Base-by-base conservation (phyloP, 1,140 invertebrate genomes). In the Copidosoma floridanum region DNA sequence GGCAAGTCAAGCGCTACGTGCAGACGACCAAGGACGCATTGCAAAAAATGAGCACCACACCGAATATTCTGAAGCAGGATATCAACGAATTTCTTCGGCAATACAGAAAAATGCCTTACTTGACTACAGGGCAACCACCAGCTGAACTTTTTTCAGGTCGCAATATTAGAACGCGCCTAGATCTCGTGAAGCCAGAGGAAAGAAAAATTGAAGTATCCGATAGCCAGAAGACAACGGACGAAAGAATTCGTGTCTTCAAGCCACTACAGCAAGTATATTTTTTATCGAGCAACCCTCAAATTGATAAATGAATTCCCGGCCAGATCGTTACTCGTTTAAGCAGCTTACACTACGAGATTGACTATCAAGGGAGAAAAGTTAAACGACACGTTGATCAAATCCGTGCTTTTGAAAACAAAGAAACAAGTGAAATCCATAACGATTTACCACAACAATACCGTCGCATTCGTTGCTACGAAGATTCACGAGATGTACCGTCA, bases 21-120 rank as follows among this genome's bases (percentile, higher is more conserved):
- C 72, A 58, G 58, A 72, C 69, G 1, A 35, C 68, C 0, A 74
- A 74, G 26, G 64, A 70, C n/a, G 66, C 65, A 3, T 51, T 69
- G 0, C 11, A 55, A 2, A 37, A 35, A 1, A 65, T 68, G 67
- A 21, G 4, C 12, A 53, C 60, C 1, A 67, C 57, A 0, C 23
- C n/a, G 35, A 10, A 8, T 1, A 32, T 61, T 0, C n/a, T 66
- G 2, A 57, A 65, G 27, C 7, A 1, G 0, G 43, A 71, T 35
- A 4, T 68, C 6, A 64, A 67, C 18, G 35, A 57, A 20, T 67
- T 67, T 20, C 23, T 69, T 0, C 46, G 40, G 1, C 64, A 69
- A n/a, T 65, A 61, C 27, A 20, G 64, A 8, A 67, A 63, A 37
- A 57, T 63, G 0, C 60, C 62, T 0, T 62, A 67, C 14, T 26